Evolutionary conservation across 2,888 invertebrate species (phyloP).

Genomic region (Dolichopus griseipennis): DNA sequence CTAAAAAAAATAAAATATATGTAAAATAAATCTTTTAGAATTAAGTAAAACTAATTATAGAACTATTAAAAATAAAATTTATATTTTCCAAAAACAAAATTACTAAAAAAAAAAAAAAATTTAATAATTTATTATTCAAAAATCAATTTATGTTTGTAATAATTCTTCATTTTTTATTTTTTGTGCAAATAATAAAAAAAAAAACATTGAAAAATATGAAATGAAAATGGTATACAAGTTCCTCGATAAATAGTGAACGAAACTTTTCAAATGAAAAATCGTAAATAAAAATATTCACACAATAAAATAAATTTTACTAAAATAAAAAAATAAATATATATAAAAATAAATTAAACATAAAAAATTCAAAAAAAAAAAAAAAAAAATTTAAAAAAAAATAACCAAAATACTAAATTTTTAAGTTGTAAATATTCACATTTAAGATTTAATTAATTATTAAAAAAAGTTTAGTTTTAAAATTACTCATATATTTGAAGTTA

Average conservation of each 20-base stretch:
- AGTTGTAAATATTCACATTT: neutral
- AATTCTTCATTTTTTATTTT: slow-evolving; percentile 21
- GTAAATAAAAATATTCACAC: slow-evolving; percentile 27
- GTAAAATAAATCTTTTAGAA: no score
- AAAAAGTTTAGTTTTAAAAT: no score
- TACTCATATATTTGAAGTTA: no score
- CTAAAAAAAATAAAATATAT: no score
- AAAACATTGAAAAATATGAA: neutral
- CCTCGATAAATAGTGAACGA: slow-evolving; percentile 48
- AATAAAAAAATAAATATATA: slow-evolving; percentile 30
- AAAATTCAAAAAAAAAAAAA: slow-evolving; percentile 34
- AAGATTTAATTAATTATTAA: no score
- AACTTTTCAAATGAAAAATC: slow-evolving; percentile 24
- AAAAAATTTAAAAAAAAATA: slow-evolving; percentile 17
- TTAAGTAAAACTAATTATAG: no score
- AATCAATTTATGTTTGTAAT: slow-evolving; percentile 13
- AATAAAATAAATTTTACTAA: slow-evolving; percentile 26
- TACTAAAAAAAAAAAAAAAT: neutral
- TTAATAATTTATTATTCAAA: neutral
- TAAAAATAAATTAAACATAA: slow-evolving; percentile 27
- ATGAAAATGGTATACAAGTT: slow-evolving; percentile 62
- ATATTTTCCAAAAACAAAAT: no score
- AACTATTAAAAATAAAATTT: no score
- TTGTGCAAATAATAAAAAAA: neutral
- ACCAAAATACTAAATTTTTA: neutral